Base-by-base conservation (phyloP, 2,888 invertebrate species). In the Plagodis dolabraria region DNA sequence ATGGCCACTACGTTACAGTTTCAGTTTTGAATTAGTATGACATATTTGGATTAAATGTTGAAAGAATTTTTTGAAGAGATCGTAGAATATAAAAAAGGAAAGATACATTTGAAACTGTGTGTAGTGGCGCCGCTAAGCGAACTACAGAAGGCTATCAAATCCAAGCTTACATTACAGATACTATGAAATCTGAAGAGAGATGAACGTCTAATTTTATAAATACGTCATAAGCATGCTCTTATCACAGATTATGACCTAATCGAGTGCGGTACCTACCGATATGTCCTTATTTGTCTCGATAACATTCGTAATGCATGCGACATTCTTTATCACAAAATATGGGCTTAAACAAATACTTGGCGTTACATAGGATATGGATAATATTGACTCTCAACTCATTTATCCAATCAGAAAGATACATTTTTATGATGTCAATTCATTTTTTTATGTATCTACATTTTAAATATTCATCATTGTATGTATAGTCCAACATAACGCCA, bases 131-230 rank as follows among this genome's bases (percentile, higher is more conserved):
- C 76, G 83, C 91, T 91, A 92, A 85, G 88, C 91, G 87, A 82
- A 83, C 91, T 92, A 91, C 90, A 87, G 90, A 90, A 87, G 83
- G 77, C 81, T 86, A 85, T 88, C 82, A 87, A 89, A 90, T 89
- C 84, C 84, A 89, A 90, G 84, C 88, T 84, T 87, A 60, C 22
- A 62, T 76, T 71, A 85, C 75, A 80, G 68, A 64, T 60, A 71
- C 77, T 79, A 79, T 78, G 77, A 76, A 69, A 78, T 65, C 77
- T 72, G 77, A 85, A 82, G 78, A 82, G 77, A 84, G 72, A 85
- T 69, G 65, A 64, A 58, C 47, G 10, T 46, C 63, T 69, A 69
- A 61, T 57, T 67, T 69, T 83, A 82, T 80, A 83, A 81, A 82
- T 86, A 89, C 76, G 82, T 88, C 87, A 87, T 87, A 90, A 89